Percentiles rank a stretch among this genome's conserved stretches.
These are phyloP conservation scores for Drosophila sordidula DNA, from an alignment of 2,888 invertebrate genomes.

Conservation along the genomic window DNA sequence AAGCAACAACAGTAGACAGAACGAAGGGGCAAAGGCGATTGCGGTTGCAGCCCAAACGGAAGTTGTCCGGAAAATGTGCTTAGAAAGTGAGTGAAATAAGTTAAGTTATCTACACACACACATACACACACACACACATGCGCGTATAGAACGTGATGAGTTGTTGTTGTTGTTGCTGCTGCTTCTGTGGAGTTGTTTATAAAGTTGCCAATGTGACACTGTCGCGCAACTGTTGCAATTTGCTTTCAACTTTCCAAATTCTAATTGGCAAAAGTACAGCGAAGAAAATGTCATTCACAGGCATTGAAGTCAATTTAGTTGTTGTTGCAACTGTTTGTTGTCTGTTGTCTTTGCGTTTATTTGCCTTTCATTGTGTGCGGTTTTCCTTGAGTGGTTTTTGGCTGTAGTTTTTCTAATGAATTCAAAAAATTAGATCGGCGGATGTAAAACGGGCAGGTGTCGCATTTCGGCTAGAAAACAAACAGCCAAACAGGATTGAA, in stretches of 20 bases:
- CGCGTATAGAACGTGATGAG: conserved; percentile 30
- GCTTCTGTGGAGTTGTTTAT: conserved; percentile 48
- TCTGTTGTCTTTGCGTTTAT: conserved; percentile 36
- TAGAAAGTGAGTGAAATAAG: conserved; percentile 74
- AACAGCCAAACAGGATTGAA: background rate
- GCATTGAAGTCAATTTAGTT: conserved; percentile 30
- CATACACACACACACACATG: conserved; percentile 22
- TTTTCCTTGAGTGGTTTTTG: conserved; percentile 20
- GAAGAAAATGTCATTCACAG: conserved; percentile 69
- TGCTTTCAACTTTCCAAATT: conserved; percentile 74
- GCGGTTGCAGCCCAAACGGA: conserved; percentile 75
- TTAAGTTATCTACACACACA: conserved; percentile 66
- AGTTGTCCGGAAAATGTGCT: conserved; percentile 76
- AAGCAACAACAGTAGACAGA: background rate
- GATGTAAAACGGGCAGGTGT: conserved; percentile 44
- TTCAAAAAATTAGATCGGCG: conserved; percentile 36
- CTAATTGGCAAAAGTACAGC: conserved; percentile 74
- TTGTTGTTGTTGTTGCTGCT: conserved; percentile 11
- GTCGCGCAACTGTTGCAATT: conserved; percentile 73
- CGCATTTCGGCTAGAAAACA: conserved; percentile 20
- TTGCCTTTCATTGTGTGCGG: conserved; percentile 39
- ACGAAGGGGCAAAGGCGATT: conserved; percentile 55
- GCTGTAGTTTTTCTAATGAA: conserved; percentile 56
- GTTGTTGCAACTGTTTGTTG: conserved; percentile 23
- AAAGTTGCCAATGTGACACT: conserved; percentile 68